phyloP scores from a whole-genome alignment of 2,113 vertebrate genomes.

The Malurus alboscapulatus region DNA sequence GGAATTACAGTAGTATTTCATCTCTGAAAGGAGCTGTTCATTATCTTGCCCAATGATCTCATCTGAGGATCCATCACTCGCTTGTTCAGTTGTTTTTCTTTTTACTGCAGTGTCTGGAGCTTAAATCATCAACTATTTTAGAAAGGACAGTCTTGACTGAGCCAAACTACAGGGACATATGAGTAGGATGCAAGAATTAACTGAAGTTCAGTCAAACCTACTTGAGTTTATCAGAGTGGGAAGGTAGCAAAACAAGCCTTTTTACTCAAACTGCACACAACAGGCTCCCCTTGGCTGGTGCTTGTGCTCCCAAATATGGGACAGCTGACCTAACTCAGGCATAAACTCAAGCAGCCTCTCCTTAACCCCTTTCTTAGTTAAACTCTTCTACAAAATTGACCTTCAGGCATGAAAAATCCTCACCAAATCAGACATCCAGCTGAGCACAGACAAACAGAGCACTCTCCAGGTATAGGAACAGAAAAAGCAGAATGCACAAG shows the following conservation, averaged over 20 bases:
- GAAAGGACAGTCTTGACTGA: background rate
- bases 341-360: background rate
- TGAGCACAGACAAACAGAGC: background rate
- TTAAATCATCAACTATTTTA: background rate
- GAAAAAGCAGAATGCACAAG: background rate
- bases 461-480: background rate
- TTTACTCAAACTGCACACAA: background rate
- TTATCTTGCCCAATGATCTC: constrained; percentile 37
- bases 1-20: constrained; percentile 18
- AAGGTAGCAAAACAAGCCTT: background rate
- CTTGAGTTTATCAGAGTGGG: background rate
- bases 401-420: background rate
- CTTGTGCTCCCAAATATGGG: background rate
- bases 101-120: background rate
- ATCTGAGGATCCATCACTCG: background rate
- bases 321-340: background rate
- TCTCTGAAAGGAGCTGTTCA: constrained; percentile 28
- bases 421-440: background rate
- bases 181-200: background rate
- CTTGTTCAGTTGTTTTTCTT: constrained; percentile 20
- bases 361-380: background rate
- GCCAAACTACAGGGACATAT: background rate
- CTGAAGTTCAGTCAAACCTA: background rate
- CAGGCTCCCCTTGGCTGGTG: background rate
- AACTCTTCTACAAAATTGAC: background rate